A percentile compares a stretch with the other conserved stretches of the same genome.
phyloP scores from a whole-genome alignment of 2,888 invertebrate species.

The Acanthosepion pharaonis region DNA sequence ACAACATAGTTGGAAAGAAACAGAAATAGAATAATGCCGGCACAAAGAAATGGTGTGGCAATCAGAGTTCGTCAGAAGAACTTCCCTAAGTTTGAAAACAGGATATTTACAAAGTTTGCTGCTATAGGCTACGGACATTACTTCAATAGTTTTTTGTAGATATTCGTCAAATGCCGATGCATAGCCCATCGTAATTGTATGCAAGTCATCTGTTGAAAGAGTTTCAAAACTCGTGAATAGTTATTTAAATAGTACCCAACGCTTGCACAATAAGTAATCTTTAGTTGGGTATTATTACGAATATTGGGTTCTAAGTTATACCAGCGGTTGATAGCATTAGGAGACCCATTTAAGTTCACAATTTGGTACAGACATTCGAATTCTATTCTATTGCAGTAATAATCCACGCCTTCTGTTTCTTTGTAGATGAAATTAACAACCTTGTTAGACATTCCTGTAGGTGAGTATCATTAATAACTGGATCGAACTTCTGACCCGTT shows the following conservation, averaged over 20 bases:
- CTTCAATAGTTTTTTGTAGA: conserved; percentile 57
- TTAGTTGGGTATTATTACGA: not conserved
- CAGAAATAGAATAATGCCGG: not conserved
- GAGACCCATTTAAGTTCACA: conserved; percentile 80
- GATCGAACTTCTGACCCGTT: conserved; percentile 79
- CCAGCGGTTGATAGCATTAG: conserved; percentile 72
- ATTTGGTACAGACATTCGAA: conserved; percentile 83
- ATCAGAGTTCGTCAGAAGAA: conserved; percentile 49
- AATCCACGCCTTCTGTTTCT: conserved; percentile 47
- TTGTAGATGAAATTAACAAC: conserved; percentile 78
- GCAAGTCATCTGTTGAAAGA: not conserved
- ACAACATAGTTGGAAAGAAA: not conserved
- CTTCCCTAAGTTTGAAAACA: conserved; percentile 47
- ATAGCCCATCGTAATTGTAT: not conserved
- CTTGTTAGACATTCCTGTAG: conserved; percentile 83
- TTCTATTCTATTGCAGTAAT: conserved; percentile 68
- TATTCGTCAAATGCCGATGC: not conserved
- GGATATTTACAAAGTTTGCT: conserved; percentile 60
- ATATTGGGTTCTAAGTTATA: conserved; percentile 54
- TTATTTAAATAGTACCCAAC: not conserved
- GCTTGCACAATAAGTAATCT: not conserved
- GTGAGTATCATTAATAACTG: conserved; percentile 82
- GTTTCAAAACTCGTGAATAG: not conserved
- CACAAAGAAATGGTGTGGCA: not conserved
- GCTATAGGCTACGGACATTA: conserved; percentile 60